Base-by-base conservation (phyloP, 1,140 invertebrate genomes). In the Diabrotica undecimpunctata region DNA sequence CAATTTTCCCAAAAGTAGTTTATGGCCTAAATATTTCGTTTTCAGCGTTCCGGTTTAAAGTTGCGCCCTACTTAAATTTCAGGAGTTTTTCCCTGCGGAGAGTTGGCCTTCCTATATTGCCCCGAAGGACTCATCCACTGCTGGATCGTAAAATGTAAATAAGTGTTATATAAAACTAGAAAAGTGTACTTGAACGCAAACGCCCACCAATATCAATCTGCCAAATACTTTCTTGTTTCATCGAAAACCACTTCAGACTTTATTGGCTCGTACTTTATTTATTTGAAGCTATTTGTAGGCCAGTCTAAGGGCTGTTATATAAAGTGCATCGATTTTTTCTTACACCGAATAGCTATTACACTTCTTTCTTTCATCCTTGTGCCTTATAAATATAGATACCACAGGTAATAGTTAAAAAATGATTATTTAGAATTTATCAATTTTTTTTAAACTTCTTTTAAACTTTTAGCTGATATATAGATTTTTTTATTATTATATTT, bases 141-240 rank as follows among this genome's bases (percentile, higher is more conserved):
- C 58, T 60, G 58, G 13, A 46, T 60, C 58, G 41, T 60, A 60
- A 60, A 60, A 60, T 60, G 58, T 60, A 60, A 60, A 60, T 60
- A 60, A 60, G 58, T 50, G 58, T 60, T 60, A 60, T 60, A 60
- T 60, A 60, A 60, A 60, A 60, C 38, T 60, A 60, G 58, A 12
- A 39, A 50, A 41, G 14, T 46, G 41, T 50, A 60, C 46, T 36
- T n/a, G 38, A 60, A 57, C 38, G 46, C 39, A 38, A 36, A 60
- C 46, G 39, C 46, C 58, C 58, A 60, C 58, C 58, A 46, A 60
- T 60, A 60, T 60, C 58, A 60, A 60, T 60, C 58, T 60, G 58
- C 58, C 58, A 60, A 60, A 60, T 51, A 60, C 58, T 60, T 60
- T 46, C 58, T 60, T 60, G 58, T 60, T 60, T 60, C 58, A 60